These are phyloP conservation scores for Dioctria linearis DNA, from an alignment of 2,888 invertebrate genomes.

Conservation along the genomic window DNA sequence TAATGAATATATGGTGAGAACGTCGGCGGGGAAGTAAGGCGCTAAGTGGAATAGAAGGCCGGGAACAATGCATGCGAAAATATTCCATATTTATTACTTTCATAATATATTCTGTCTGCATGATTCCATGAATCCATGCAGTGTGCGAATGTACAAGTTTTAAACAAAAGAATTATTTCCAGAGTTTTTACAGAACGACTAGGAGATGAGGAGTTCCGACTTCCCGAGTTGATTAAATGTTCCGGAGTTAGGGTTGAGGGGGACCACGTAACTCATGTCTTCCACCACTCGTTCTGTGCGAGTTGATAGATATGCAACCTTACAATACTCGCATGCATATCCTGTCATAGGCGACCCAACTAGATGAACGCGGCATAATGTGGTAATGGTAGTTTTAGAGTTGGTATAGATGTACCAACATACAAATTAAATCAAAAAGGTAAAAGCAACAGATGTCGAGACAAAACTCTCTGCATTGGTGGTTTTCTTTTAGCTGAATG, in stretches of 20 bases:
- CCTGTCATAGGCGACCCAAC: not conserved
- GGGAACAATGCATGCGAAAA: constrained; percentile 31
- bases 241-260: not conserved
- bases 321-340: no score
- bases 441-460: constrained; percentile 53
- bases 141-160: constrained; percentile 11
- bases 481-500: constrained; percentile 9
- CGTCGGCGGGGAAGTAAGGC: not conserved
- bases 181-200: constrained; percentile 18
- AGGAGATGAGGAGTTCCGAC: not conserved
- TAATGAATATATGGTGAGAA: constrained; percentile 49
- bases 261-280: not conserved
- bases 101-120: constrained; percentile 27
- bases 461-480: constrained; percentile 10
- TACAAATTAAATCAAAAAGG: constrained; percentile 55
- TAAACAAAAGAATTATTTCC: constrained; percentile 35
- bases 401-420: not conserved
- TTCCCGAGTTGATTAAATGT: constrained; percentile 35
- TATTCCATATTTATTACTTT: constrained; percentile 33
- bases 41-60: not conserved
- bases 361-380: constrained; percentile 9
- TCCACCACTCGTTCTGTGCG: not conserved
- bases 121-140: constrained; percentile 8
- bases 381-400: not conserved
- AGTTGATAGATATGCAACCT: not conserved